Evolutionary conservation across 1,140 invertebrate species (phyloP).

Genomic region (Triops longicaudatus): DNA sequence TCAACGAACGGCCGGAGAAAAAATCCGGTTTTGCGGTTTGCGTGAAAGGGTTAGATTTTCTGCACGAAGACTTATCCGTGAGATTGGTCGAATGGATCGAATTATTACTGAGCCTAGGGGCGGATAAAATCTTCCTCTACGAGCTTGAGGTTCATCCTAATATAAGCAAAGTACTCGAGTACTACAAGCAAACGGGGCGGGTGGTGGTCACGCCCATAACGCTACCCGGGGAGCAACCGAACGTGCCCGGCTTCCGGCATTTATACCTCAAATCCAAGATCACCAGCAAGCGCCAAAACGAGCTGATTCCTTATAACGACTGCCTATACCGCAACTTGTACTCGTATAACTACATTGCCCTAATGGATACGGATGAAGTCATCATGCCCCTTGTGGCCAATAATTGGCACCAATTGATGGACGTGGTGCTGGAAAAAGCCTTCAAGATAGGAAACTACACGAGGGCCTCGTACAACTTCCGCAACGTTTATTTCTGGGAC

Average conservation of each 20-base stretch:
- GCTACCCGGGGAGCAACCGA: constrained; percentile 82
- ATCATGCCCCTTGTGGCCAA: constrained; percentile 76
- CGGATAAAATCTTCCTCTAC: constrained; percentile 88
- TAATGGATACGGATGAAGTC: constrained; percentile 89
- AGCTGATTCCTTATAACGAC: constrained; percentile 93
- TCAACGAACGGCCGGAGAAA: constrained; percentile 60
- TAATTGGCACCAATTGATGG: constrained; percentile 72
- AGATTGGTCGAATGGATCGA: constrained; percentile 92
- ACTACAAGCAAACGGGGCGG: constrained; percentile 65
- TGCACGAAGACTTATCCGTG: constrained; percentile 81
- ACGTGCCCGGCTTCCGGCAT: constrained; percentile 76
- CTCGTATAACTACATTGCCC: constrained; percentile 76
- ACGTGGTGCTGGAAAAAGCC: constrained; percentile 57
- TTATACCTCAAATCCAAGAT: constrained; percentile 77
- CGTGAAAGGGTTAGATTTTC: constrained; percentile 86
- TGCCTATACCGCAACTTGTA: constrained; percentile 90
- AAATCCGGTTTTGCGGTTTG: constrained; percentile 85
- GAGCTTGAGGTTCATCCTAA: constrained; percentile 83
- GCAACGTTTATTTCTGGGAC: constrained; percentile 91
- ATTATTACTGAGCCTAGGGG: constrained; percentile 71
- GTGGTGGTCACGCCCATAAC: constrained; percentile 79
- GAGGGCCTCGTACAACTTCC: constrained; percentile 75
- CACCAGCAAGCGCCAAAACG: constrained; percentile 86
- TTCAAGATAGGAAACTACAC: constrained; percentile 60
- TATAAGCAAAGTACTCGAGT: constrained; percentile 73